These are phyloP conservation scores for Ochropacha duplaris DNA, from an alignment of 2,888 invertebrate genomes.

Conservation along the genomic window DNA sequence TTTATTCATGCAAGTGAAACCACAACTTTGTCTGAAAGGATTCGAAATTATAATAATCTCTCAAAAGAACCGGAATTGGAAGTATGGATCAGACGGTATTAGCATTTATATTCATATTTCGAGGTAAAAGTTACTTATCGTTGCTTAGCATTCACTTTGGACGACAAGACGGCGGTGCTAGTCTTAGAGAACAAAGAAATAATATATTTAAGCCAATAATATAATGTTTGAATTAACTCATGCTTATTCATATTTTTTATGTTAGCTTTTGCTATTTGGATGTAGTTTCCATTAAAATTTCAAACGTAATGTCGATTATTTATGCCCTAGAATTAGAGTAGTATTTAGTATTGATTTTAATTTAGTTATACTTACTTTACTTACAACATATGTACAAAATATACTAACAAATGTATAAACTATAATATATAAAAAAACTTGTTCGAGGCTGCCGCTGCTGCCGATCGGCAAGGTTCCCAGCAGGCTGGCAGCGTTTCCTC, in stretches of 20 bases:
- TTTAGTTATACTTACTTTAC: no score
- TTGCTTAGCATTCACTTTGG: constrained; percentile 55
- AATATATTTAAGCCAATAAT: background rate
- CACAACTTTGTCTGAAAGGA: constrained; percentile 65
- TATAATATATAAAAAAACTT: no score
- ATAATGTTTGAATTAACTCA: background rate
- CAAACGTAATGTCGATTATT: no score
- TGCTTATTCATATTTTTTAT: background rate
- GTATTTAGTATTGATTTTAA: no score
- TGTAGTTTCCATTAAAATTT: background rate
- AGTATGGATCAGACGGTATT: constrained; percentile 74
- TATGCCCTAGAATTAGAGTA: no score
- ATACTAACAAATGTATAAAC: no score
- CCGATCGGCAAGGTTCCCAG: no score
- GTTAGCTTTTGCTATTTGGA: background rate
- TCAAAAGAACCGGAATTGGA: constrained; percentile 70
- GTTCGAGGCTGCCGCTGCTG: no score
- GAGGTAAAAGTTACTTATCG: constrained; percentile 72
- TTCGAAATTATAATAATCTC: constrained; percentile 79
- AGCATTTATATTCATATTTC: constrained; percentile 77
- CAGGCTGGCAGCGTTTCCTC: no score
- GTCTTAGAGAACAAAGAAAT: constrained; percentile 18
- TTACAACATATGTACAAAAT: no score
- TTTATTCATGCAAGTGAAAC: constrained; percentile 63
- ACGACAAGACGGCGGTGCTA: constrained; percentile 14